Conservation (phyloP, 1,140 invertebrate genomes). For the Holotrichia oblita region DNA sequence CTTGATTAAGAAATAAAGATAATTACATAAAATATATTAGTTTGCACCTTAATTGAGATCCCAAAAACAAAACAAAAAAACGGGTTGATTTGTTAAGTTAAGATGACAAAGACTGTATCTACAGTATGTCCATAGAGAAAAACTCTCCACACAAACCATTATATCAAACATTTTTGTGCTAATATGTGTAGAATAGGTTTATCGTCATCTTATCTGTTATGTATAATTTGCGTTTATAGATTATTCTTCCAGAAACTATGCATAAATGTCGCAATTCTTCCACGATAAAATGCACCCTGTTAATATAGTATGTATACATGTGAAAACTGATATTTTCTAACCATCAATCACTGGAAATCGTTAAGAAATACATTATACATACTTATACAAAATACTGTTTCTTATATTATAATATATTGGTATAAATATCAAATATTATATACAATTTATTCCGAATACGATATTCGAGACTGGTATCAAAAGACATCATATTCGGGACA, state of each 20-base stretch:
- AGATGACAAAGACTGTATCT: not conserved
- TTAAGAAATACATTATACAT: not conserved
- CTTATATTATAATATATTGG: not conserved
- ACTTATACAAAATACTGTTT: slow-evolving; percentile 24
- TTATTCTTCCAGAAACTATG: too few species aligned
- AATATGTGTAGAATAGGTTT: not conserved
- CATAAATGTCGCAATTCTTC: not conserved
- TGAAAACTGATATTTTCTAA: not conserved
- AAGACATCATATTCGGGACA: too few species aligned
- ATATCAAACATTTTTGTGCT: not conserved
- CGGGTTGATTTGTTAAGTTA: not conserved
- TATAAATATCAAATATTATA: slow-evolving; percentile 23
- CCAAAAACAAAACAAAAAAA: not conserved
- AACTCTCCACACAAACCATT: too few species aligned
- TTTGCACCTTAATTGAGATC: slow-evolving; percentile 14
- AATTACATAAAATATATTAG: not conserved
- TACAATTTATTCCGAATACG: not conserved
- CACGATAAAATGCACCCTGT: slow-evolving; percentile 21
- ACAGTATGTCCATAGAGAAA: not conserved
- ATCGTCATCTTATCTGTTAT: too few species aligned
- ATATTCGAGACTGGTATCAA: not conserved
- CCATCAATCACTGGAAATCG: not conserved
- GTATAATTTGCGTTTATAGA: too few species aligned
- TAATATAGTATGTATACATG: not conserved
- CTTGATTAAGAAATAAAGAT: too few species aligned